Conservation (phyloP, 2,797 vertebrate genomes). For the Apodemus agrarius region DNA sequence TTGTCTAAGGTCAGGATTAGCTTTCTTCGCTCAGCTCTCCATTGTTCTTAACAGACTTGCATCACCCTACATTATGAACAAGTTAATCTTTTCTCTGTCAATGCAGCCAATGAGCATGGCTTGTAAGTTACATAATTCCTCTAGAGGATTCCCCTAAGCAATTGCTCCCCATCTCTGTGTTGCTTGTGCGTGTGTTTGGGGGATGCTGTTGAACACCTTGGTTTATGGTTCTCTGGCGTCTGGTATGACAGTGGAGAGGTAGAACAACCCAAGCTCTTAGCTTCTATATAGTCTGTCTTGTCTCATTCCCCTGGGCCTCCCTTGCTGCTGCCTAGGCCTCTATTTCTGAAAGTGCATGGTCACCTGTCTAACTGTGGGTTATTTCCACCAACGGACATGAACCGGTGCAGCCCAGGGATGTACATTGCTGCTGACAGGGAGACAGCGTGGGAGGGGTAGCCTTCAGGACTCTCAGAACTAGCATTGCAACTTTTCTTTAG, state of each 20-base stretch:
- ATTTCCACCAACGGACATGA: rapidly evolving
- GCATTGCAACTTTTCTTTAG: neutral
- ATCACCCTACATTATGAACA: no score
- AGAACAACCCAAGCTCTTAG: rapidly evolving
- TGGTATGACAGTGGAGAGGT: no score
- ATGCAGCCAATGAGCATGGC: neutral
- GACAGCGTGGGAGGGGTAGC: rapidly evolving
- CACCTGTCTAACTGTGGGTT: rapidly evolving
- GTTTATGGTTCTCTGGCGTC: neutral
- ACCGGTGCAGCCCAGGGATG: rapidly evolving
- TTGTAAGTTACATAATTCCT: neutral
- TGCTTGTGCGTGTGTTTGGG: no score
- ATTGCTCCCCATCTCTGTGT: neutral
- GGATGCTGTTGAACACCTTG: neutral
- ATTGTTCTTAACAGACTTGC: neutral
- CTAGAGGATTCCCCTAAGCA: neutral
- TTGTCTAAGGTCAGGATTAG: neutral
- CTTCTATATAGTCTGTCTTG: neutral
- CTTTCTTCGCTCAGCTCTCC: neutral
- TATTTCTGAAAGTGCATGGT: neutral
- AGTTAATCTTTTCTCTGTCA: neutral
- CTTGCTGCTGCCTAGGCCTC: neutral
- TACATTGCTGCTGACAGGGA: neutral
- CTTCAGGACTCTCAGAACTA: rapidly evolving
- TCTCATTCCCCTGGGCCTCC: neutral